A percentile compares a stretch with the other conserved stretches of the same genome.
Conservation (phyloP, 2,888 invertebrate species). For the Oithona nana region DNA sequence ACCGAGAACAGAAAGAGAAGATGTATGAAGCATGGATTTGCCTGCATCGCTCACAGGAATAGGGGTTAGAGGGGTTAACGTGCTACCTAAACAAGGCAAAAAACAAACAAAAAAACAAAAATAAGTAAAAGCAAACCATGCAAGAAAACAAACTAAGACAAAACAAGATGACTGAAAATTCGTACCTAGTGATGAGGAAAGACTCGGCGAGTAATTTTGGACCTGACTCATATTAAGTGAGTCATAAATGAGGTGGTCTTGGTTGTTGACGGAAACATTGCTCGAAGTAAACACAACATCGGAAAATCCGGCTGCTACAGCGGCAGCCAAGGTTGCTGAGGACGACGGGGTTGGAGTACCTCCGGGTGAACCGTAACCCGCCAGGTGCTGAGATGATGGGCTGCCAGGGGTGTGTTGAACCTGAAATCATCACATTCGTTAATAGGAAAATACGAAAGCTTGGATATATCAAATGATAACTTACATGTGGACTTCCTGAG, state of each 20-base stretch:
- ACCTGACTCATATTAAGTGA: slow-evolving; percentile 10
- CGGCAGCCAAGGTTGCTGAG: neutral
- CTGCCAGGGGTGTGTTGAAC: neutral
- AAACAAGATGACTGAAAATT: neutral
- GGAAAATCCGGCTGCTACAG: neutral
- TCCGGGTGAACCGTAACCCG: neutral
- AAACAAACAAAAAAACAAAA: neutral
- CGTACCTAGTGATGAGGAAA: slow-evolving; percentile 14
- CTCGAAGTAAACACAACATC: neutral
- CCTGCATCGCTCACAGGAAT: slow-evolving; percentile 57
- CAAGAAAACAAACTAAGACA: neutral
- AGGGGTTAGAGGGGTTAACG: slow-evolving; percentile 49
- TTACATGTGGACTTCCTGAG: neutral
- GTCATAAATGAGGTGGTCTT: slow-evolving; percentile 9
- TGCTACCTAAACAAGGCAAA: slow-evolving; percentile 28
- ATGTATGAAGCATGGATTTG: slow-evolving; percentile 24
- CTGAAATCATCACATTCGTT: neutral
- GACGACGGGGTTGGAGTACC: neutral
- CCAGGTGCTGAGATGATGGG: neutral
- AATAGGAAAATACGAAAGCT: neutral
- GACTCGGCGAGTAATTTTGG: slow-evolving; percentile 16
- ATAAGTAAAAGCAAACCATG: neutral
- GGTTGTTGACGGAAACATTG: neutral
- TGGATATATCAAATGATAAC: neutral
- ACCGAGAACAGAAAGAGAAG: slow-evolving; percentile 9